Evolutionary conservation across 2,888 invertebrate species (phyloP).

Genomic region (Dynastes maya): DNA sequence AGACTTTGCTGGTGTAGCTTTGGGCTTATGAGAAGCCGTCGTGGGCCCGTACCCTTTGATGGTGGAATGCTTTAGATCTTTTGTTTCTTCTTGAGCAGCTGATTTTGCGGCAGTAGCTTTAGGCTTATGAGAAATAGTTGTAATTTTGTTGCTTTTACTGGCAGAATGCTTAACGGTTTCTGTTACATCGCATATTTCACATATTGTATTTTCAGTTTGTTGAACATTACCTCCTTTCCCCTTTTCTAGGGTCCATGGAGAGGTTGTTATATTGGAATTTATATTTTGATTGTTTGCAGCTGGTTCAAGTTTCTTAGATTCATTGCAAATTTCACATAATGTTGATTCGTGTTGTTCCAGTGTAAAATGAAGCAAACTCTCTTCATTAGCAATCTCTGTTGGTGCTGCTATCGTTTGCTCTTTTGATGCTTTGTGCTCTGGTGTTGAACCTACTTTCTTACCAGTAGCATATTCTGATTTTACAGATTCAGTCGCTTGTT

Average conservation of each 20-base stretch:
- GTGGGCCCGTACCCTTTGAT: background rate
- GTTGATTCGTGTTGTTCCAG: background rate
- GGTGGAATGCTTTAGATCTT: background rate
- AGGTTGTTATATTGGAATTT: background rate
- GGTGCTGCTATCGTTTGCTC: background rate
- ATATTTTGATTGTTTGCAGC: background rate
- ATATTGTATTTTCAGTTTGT: background rate
- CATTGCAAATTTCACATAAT: background rate
- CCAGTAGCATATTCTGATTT: no score
- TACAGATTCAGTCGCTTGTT: no score
- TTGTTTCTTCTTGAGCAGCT: background rate
- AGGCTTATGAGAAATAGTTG: background rate
- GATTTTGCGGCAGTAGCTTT: background rate
- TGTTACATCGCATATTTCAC: slow-evolving; percentile 8
- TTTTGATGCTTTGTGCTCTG: background rate
- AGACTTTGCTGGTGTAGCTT: no score
- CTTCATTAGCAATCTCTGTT: background rate
- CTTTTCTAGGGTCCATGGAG: background rate
- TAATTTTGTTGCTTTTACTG: background rate
- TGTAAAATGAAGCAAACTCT: background rate
- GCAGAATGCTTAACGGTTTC: background rate
- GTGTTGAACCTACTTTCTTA: no score
- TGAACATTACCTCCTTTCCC: background rate
- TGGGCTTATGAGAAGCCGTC: background rate
- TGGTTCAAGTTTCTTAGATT: background rate